A percentile compares a stretch with the other conserved stretches of the same genome.
Conservation (phyloP, 2,888 invertebrate species). For the Drosophila niveifrons region DNA sequence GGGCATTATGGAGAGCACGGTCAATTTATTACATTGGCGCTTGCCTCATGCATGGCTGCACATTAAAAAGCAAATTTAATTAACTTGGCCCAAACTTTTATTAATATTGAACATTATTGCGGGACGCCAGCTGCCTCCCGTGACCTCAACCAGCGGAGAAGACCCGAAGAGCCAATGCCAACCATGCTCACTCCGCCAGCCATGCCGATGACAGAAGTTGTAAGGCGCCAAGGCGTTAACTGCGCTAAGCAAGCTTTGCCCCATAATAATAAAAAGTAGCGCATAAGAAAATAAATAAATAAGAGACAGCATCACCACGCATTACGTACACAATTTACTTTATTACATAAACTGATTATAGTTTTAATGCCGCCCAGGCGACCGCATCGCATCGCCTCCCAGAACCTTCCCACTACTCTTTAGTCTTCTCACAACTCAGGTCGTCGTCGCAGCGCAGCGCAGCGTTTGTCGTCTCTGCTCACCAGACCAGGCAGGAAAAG, state of each 20-base stretch:
- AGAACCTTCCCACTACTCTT: neutral
- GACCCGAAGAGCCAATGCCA: neutral
- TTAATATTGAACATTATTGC: slow-evolving; percentile 76
- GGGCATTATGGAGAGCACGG: slow-evolving; percentile 67
- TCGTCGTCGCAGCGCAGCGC: neutral
- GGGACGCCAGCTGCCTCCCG: slow-evolving; percentile 39
- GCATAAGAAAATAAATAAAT: slow-evolving; percentile 77
- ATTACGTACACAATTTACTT: slow-evolving; percentile 81
- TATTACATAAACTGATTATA: slow-evolving; percentile 80
- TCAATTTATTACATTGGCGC: slow-evolving; percentile 76
- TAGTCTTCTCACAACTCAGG: neutral
- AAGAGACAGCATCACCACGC: slow-evolving; percentile 76
- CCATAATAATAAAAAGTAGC: slow-evolving; percentile 75
- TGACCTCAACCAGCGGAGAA: neutral
- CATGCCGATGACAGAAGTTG: slow-evolving; percentile 1
- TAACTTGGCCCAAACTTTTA: slow-evolving; percentile 79
- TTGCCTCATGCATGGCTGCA: slow-evolving; percentile 73
- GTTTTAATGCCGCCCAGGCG: slow-evolving; percentile 71
- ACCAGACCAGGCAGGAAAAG: slow-evolving; percentile 69
- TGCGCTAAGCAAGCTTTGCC: slow-evolving; percentile 70
- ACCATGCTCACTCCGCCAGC: neutral
- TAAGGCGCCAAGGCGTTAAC: slow-evolving; percentile 41
- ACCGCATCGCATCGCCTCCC: slow-evolving; percentile 5
- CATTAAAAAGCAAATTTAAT: slow-evolving; percentile 80
- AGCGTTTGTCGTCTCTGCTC: slow-evolving; percentile 29